Base-by-base conservation (phyloP, 2,113 vertebrate genomes). In the Ophthalmolycus amberensis region DNA sequence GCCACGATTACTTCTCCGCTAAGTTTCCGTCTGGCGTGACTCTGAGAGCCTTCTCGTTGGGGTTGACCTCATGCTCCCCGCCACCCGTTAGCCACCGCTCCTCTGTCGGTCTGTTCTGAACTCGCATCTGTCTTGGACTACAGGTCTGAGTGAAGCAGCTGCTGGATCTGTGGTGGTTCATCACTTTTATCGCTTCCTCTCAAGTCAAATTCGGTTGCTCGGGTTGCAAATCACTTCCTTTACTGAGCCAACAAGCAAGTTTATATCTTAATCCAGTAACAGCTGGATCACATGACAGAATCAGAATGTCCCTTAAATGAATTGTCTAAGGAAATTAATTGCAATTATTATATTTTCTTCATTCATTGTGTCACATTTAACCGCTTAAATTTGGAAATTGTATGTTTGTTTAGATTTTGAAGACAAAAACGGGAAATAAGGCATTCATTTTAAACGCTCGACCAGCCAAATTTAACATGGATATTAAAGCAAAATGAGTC, bases 1-100 rank as follows among this genome's bases (percentile, higher is more conserved):
- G 9, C 82, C 85, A 62, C 86, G 88, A 91, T 75, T 94, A 85
- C 88, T 79, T 87, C 83, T 89, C 59, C 29, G 27, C 85, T 77
- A 22, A 88, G 60, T 79, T 86, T 90, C 89, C 75, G 92, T 59
- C 62, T n/a, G 29, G 83, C 85, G 89, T 75, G 79, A 75, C 85
- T 91, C 84, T 54, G 12, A 74, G 59, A 62, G 58, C 14, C 62
- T 18, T 60, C 86, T 84, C 71, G 76, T 87, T 91, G 72, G 84
- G 70, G 85, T 54, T 82, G 73, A 71, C 81, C 64, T 77, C 76
- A 64, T 72, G 71, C 75, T 75, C 58, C 42, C 18, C 32, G 59
- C 60, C 63, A 76, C 75, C 65, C 72, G 71, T 71, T 65, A 56
- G 27, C 54, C 66, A 69, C 54, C 73, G 44, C 81, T 70, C 14